Conservation (phyloP, 2,113 vertebrate genomes). For the Rhinoptilus africanus region DNA sequence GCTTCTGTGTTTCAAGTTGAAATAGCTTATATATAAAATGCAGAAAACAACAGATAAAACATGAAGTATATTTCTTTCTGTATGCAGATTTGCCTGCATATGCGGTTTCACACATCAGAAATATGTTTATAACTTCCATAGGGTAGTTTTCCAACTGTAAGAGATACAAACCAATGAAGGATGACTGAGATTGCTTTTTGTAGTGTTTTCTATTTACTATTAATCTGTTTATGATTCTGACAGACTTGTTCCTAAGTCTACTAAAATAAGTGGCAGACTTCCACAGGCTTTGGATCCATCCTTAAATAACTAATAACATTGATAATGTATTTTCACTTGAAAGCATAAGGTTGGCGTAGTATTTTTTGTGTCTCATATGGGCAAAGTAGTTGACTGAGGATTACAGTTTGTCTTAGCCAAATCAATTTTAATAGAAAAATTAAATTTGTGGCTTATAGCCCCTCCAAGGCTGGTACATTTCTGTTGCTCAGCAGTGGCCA, state of each 20-base stretch:
- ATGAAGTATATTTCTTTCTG: background rate
- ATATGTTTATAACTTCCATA: background rate
- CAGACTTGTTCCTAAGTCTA: background rate
- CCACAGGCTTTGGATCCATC: background rate
- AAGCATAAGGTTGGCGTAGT: background rate
- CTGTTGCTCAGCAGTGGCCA: background rate
- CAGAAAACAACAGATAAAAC: background rate
- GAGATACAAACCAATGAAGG: background rate
- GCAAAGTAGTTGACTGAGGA: background rate
- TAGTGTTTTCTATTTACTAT: background rate
- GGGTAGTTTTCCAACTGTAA: background rate
- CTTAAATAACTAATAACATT: background rate
- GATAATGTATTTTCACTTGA: background rate
- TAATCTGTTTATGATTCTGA: background rate
- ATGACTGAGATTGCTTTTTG: background rate
- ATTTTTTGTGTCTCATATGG: background rate
- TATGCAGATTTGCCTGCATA: background rate
- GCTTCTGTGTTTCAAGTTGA: background rate
- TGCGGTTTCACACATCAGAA: background rate
- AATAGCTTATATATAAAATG: background rate
- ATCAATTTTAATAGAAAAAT: background rate
- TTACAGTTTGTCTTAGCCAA: background rate
- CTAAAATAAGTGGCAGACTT: constrained; percentile 4
- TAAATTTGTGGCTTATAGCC: background rate
- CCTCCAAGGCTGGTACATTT: background rate